Conservation (phyloP, 2,113 vertebrate species). For the Eira barbara region DNA sequence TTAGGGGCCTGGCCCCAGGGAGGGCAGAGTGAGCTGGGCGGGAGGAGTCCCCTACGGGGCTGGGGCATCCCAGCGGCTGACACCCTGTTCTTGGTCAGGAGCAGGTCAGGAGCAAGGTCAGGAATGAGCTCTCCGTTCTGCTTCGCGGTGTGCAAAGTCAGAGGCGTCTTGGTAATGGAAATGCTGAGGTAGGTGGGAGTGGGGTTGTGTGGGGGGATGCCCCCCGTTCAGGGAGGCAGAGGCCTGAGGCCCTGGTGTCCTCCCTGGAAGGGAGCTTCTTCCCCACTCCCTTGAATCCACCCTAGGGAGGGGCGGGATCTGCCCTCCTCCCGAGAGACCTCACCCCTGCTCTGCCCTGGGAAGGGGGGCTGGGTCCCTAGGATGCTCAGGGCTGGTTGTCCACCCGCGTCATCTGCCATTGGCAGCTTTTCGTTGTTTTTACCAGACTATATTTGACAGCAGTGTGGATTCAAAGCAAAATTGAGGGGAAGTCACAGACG, state of each 20-base stretch:
- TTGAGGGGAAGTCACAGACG: neutral
- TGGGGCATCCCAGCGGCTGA: neutral
- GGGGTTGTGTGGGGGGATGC: too few relatives aligned
- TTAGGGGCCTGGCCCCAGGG: neutral
- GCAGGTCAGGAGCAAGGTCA: too few relatives aligned
- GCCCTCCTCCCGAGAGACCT: neutral
- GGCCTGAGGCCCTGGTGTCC: neutral
- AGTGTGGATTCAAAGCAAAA: neutral
- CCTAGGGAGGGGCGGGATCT: neutral
- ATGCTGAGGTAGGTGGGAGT: neutral
- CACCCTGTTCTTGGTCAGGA: neutral
- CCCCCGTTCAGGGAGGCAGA: neutral
- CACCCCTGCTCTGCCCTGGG: neutral
- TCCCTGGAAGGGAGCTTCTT: neutral
- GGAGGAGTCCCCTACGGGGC: neutral
- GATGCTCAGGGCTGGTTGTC: accelerated
- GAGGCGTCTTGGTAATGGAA: neutral
- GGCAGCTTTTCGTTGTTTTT: neutral
- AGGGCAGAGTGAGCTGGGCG: neutral
- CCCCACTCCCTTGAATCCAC: neutral
- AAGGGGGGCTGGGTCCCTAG: neutral
- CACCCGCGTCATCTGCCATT: too few relatives aligned
- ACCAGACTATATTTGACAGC: neutral
- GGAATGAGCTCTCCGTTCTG: neutral
- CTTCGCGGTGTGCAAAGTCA: neutral